phyloP scores from a whole-genome alignment of 2,113 vertebrate species.

The Zosterops hypoxanthus region DNA sequence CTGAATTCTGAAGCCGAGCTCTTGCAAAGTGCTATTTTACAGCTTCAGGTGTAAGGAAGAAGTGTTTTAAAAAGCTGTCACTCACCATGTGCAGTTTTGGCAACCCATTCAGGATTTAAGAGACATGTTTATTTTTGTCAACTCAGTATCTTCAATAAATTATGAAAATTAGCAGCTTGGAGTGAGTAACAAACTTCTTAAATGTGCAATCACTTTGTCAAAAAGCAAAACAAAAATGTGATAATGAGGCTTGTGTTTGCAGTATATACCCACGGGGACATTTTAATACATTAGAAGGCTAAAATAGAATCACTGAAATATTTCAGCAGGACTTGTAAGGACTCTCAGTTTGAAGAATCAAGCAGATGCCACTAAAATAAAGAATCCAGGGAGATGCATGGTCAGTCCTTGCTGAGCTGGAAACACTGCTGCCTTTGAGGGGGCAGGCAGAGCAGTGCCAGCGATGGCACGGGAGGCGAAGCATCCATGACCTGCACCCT shows the following conservation, averaged over 20 bases:
- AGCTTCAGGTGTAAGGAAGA: constrained; percentile 26
- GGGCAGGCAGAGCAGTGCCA: neutral
- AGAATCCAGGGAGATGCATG: neutral
- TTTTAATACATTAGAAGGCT: neutral
- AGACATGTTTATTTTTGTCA: constrained; percentile 26
- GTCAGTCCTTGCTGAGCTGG: neutral
- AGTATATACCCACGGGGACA: neutral
- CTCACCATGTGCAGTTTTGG: neutral
- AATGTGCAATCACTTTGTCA: constrained; percentile 4
- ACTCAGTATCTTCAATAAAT: neutral
- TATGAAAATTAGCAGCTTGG: constrained; percentile 43
- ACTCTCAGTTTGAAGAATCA: neutral
- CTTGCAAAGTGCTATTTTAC: neutral
- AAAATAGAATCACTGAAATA: neutral
- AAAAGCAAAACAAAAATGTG: constrained; percentile 37
- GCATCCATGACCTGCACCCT: neutral
- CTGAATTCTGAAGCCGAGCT: neutral
- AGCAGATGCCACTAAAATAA: neutral
- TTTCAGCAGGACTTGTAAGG: neutral
- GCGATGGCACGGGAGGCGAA: neutral
- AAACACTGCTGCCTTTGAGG: rapidly evolving
- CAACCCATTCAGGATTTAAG: neutral
- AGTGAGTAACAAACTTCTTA: neutral
- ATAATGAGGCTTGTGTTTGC: constrained; percentile 28
- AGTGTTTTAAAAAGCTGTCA: neutral